Conservation (phyloP, 2,888 invertebrate genomes). For the Thereva unica region DNA sequence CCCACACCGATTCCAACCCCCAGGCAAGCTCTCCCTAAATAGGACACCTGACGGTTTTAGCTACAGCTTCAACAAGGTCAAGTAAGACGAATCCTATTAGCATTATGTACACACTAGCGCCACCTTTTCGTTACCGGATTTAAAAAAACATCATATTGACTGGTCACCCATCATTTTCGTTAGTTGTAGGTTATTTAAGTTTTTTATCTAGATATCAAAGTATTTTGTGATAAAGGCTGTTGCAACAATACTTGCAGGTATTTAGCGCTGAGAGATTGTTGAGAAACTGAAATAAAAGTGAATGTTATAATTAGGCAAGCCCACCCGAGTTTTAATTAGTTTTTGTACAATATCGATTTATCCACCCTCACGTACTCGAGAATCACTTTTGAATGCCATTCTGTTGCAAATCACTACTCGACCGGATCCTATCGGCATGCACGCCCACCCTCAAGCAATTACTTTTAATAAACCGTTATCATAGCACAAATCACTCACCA, state of each 20-base stretch:
- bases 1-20: constrained; percentile 78
- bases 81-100: constrained; percentile 44
- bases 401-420: constrained; percentile 4
- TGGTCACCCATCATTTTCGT: constrained; percentile 27
- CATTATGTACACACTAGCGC: constrained; percentile 15
- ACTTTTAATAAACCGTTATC: background rate
- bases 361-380: constrained; percentile 13
- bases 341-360: no score
- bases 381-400: constrained; percentile 1
- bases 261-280: constrained; percentile 29
- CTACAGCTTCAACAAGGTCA: constrained; percentile 77
- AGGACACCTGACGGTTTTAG: constrained; percentile 87
- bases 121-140: constrained; percentile 21
- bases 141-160: constrained; percentile 12
- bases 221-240: constrained; percentile 33
- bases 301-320: constrained; percentile 14
- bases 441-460: constrained; percentile 8
- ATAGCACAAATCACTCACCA: no score
- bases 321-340: background rate
- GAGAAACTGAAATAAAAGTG: constrained; percentile 18
- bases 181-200: constrained; percentile 24
- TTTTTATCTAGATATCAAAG: constrained; percentile 25
- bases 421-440: constrained; percentile 10
- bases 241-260: constrained; percentile 32
- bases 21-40: constrained; percentile 83